Evolutionary conservation across 2,113 vertebrate species (phyloP).

Genomic region (Tricholaema leucomelas): DNA sequence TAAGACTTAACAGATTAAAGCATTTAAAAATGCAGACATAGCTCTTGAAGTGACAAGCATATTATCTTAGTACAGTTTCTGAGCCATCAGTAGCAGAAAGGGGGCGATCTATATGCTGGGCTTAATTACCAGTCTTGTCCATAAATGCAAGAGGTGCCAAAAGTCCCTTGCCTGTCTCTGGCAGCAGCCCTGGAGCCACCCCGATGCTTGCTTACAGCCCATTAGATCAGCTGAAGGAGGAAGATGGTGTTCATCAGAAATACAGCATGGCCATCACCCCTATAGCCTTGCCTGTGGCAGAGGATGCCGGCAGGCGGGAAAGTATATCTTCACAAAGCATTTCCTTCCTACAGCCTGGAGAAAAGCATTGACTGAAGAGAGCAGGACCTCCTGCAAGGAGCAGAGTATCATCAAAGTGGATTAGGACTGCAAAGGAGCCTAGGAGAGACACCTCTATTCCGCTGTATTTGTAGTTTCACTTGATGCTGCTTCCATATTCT

Average conservation of each 20-base stretch:
- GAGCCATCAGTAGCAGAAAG: not conserved
- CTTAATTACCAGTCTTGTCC: not conserved
- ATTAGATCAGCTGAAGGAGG: not conserved
- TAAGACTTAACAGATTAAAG: conserved; percentile 1
- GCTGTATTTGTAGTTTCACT: not conserved
- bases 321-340: not conserved
- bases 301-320: not conserved
- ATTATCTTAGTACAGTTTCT: not conserved
- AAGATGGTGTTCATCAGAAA: not conserved
- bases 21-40: not conserved
- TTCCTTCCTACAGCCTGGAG: not conserved
- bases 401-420: not conserved
- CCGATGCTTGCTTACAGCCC: rapidly evolving
- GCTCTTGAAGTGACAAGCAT: not conserved
- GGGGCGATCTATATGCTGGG: not conserved
- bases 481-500: rapidly evolving
- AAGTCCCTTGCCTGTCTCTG: not conserved
- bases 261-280: rapidly evolving
- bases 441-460: not conserved
- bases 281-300: not conserved
- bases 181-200: not conserved
- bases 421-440: not conserved
- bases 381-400: not conserved
- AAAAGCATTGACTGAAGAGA: not conserved
- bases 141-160: not conserved